Conservation (phyloP, 2,797 vertebrate genomes). For the Danionella dracula region DNA sequence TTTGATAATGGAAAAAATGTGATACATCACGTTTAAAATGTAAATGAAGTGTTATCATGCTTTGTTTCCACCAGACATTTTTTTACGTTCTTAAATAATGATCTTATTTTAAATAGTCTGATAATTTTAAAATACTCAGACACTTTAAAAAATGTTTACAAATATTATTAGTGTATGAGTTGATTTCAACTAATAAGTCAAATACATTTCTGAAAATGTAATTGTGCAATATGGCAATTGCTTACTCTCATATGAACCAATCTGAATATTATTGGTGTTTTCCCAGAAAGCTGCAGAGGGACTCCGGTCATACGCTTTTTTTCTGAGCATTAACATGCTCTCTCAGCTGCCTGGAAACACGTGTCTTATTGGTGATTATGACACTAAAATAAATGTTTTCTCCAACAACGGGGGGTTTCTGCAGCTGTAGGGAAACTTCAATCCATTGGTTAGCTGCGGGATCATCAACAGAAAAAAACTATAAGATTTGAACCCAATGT, state of each 20-base stretch:
- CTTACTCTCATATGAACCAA: slow-evolving; percentile 77
- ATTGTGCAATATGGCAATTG: too few species aligned
- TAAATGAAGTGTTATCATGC: too few species aligned
- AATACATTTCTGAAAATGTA: too few species aligned
- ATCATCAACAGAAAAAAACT: not conserved
- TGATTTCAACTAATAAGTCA: too few species aligned
- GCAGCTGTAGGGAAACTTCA: slow-evolving; percentile 64
- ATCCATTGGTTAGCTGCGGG: slow-evolving; percentile 30
- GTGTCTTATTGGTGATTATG: slow-evolving; percentile 66
- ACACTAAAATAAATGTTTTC: slow-evolving; percentile 74
- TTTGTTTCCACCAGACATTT: too few species aligned
- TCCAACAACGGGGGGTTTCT: slow-evolving; percentile 69
- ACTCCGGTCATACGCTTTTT: slow-evolving; percentile 70
- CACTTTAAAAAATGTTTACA: too few species aligned
- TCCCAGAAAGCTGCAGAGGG: slow-evolving; percentile 76
- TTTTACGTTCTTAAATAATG: too few species aligned
- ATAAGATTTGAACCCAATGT: not conserved
- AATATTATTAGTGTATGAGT: too few species aligned
- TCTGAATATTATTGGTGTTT: slow-evolving; percentile 50
- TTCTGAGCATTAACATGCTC: slow-evolving; percentile 77
- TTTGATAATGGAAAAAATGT: too few species aligned
- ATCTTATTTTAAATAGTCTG: too few species aligned
- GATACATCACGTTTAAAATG: too few species aligned
- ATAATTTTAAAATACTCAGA: too few species aligned
- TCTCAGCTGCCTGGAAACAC: slow-evolving; percentile 62